Evolutionary conservation across 2,888 invertebrate genomes (phyloP).

Genomic region (Chirona hameri): DNA sequence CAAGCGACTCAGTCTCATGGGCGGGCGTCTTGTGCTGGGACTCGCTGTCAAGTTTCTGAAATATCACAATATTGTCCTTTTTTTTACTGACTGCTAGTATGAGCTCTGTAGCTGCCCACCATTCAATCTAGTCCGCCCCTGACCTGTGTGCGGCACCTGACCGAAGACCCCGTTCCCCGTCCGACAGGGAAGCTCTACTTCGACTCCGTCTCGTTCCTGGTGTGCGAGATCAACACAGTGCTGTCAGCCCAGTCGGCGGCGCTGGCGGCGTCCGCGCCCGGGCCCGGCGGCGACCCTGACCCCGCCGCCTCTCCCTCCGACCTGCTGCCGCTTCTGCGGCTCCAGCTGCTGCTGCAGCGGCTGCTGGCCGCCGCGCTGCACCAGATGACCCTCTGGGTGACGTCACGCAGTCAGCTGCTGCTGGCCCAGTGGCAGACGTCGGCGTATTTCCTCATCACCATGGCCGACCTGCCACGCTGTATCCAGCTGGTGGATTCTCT

Average conservation of each 20-base stretch:
- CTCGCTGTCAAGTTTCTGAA: no score
- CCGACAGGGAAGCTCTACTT: background rate
- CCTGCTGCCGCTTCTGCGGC: slow-evolving; percentile 11
- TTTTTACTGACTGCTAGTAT: no score
- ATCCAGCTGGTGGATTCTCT: slow-evolving; percentile 36
- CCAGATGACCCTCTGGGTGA: background rate
- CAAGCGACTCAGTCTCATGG: no score
- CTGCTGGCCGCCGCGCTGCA: background rate
- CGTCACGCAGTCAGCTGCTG: slow-evolving; percentile 26
- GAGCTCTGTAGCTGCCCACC: no score
- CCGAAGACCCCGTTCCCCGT: background rate
- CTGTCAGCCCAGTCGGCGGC: background rate
- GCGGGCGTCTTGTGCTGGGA: no score
- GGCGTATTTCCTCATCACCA: slow-evolving; percentile 39
- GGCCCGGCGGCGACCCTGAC: background rate
- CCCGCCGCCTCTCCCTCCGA: background rate
- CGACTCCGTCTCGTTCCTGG: background rate
- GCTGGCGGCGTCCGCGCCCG: background rate
- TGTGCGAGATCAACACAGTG: background rate
- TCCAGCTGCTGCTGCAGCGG: background rate
- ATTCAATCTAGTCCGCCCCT: no score
- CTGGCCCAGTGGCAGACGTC: slow-evolving; percentile 39
- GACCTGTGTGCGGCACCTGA: background rate
- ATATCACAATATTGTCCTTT: no score
- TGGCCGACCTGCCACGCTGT: slow-evolving; percentile 38